A percentile compares a stretch with the other conserved stretches of the same genome.
phyloP scores from a whole-genome alignment of 2,888 invertebrate species.

The Hyppa rectilinea region DNA sequence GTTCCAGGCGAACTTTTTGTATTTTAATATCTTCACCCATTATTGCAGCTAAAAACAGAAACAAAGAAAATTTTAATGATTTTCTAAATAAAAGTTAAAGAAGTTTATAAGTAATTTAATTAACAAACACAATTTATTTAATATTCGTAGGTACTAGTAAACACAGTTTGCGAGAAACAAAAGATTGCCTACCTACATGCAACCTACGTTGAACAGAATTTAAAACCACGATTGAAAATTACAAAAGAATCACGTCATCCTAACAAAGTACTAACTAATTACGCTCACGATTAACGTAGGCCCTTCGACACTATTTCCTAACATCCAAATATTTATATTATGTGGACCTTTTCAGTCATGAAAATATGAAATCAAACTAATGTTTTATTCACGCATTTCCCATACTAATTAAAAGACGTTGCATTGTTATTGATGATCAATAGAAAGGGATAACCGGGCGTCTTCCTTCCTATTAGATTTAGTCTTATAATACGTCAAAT shows the following conservation, averaged over 20 bases:
- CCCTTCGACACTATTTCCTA: constrained; percentile 8
- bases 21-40: constrained; percentile 79
- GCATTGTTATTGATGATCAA: constrained; percentile 38
- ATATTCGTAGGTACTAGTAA: constrained; percentile 25
- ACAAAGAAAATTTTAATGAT: constrained; percentile 22
- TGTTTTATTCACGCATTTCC: constrained; percentile 9
- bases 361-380: constrained; percentile 26
- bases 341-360: constrained; percentile 55
- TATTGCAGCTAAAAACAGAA: constrained; percentile 72
- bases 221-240: constrained; percentile 50
- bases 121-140: constrained; percentile 2
- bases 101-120: neutral
- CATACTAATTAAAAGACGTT: constrained; percentile 38
- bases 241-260: constrained; percentile 67
- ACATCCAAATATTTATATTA: constrained; percentile 7
- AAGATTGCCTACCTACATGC: constrained; percentile 29
- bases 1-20: constrained; percentile 86
- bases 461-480: constrained; percentile 39
- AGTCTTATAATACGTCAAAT: constrained; percentile 47
- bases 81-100: constrained; percentile 10
- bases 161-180: constrained; percentile 35
- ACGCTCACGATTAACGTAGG: constrained; percentile 41
- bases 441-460: constrained; percentile 15
- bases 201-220: constrained; percentile 51
- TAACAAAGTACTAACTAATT: constrained; percentile 44